These are phyloP conservation scores for Zoroaster sp. DNA, from an alignment of 53 echinoderm and acorn worm species.

Conservation along the genomic window DNA sequence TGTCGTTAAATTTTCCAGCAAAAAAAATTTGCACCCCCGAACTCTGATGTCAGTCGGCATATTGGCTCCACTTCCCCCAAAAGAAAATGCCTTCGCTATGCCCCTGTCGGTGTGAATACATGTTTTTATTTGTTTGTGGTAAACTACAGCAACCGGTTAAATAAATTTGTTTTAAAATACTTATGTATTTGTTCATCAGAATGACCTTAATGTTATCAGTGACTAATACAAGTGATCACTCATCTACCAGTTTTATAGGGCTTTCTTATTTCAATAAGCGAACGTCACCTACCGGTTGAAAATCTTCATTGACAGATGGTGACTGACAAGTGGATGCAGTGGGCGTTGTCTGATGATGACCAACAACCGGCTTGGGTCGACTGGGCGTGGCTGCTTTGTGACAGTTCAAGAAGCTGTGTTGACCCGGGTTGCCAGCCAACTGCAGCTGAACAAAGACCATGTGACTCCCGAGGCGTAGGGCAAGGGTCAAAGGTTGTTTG, in stretches of 20 bases:
- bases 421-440: constrained; percentile 51
- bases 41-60: too few relatives aligned
- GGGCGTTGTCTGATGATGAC: constrained; percentile 19
- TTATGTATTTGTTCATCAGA: too few relatives aligned
- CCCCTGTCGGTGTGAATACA: too few relatives aligned
- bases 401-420: constrained; percentile 36
- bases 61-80: too few relatives aligned
- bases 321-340: neutral
- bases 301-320: neutral
- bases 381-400: constrained; percentile 31
- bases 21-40: too few relatives aligned
- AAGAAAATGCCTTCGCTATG: too few relatives aligned
- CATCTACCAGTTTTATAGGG: neutral
- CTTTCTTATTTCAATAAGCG: neutral
- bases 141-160: neutral
- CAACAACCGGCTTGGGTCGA: constrained; percentile 18
- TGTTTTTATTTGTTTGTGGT: neutral
- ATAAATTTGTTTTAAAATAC: too few relatives aligned
- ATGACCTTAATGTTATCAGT: neutral
- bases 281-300: constrained; percentile 19
- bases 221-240: neutral
- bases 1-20: too few relatives aligned
- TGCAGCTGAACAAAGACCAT: constrained; percentile 79
- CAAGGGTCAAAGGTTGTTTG: constrained; percentile 69
- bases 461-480: constrained; percentile 65